A percentile compares a stretch with the other conserved stretches of the same genome.
phyloP scores from a whole-genome alignment of 2,113 vertebrate genomes.

The Bambusicola thoracicus region DNA sequence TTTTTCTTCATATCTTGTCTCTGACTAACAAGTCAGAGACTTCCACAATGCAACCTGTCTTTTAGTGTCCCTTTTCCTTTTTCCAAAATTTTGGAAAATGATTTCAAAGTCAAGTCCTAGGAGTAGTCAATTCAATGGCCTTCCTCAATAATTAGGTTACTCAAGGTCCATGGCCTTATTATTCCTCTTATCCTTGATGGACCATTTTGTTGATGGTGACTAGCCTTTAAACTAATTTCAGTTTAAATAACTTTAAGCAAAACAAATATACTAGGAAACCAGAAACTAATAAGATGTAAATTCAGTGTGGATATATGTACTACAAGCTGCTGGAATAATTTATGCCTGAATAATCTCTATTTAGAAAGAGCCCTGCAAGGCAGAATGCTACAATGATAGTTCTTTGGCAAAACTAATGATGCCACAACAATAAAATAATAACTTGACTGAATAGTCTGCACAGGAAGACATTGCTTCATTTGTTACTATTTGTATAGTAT shows the following conservation, averaged over 20 bases:
- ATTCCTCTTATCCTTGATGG: neutral
- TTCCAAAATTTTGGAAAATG: neutral
- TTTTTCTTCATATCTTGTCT: neutral
- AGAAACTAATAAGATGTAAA: neutral
- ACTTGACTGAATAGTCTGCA: neutral
- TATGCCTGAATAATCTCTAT: neutral
- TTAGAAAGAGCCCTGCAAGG: neutral
- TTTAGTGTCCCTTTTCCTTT: neutral
- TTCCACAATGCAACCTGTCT: neutral
- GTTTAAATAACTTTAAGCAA: neutral
- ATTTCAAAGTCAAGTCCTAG: neutral
- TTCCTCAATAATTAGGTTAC: neutral
- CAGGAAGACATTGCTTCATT: neutral
- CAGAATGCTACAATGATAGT: neutral
- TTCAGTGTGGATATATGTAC: neutral
- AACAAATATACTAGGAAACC: neutral
- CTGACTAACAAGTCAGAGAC: neutral
- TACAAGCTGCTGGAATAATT: neutral
- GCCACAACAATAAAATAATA: neutral
- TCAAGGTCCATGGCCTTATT: rapidly evolving
- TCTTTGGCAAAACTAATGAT: neutral
- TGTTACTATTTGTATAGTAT: neutral
- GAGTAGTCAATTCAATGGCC: neutral
- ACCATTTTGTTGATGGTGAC: neutral
- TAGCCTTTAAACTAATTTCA: neutral